Evolutionary conservation across 2,888 invertebrate species (phyloP), one percentile per base, ranked within the genome.

Genomic region (Pristionchus japonicus): DNA sequence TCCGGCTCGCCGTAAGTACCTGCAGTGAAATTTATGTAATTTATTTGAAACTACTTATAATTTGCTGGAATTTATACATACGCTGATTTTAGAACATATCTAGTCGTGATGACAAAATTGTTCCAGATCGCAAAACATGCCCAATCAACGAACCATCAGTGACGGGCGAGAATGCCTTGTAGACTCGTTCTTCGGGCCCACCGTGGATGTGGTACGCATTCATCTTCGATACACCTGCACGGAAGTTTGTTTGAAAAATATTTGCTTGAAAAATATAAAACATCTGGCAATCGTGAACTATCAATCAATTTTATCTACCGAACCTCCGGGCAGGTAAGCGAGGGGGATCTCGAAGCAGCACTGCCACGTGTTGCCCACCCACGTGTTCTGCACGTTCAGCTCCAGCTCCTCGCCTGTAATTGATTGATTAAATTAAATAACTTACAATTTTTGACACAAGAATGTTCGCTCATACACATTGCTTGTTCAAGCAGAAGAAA

Each of bases 191-290:
- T 3, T 92, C 92, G 3, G 93, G 95, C 17, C 93, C 93, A 1
- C 96, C 96, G 90, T 96, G 95, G 64, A 96, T 95, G 70, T 95
- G 95, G 91, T 95, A 96, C 7, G 95, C 95, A 91, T 96, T 96
- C 92, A 96, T 95, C 89, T 94, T 95, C 57, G 94, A 93, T 9
- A 95, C 95, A 74, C 90, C 94, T 93, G 90, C 43, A 89, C 89
- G 7, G 47, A 77, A 31, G n/a, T 80, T 49, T 31, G 27, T 27
- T 2, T 37, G 6, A 27, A 47, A 57, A 7, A 23, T 20, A 20
- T 57, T 57, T 23, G 17, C n/a, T 6, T 13, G 17, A 13, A 57
- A 57, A 57, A 13, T n/a, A 57, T 20, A 57, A 23, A 23, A 13
- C n/a, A 17, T 4, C 57, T 57, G 6, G 57, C 57, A 57, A 57